Percentiles rank a stretch among this genome's conserved stretches.
These are phyloP conservation scores for Butorides virescens DNA, from an alignment of 2,113 vertebrate species.

Conservation along the genomic window DNA sequence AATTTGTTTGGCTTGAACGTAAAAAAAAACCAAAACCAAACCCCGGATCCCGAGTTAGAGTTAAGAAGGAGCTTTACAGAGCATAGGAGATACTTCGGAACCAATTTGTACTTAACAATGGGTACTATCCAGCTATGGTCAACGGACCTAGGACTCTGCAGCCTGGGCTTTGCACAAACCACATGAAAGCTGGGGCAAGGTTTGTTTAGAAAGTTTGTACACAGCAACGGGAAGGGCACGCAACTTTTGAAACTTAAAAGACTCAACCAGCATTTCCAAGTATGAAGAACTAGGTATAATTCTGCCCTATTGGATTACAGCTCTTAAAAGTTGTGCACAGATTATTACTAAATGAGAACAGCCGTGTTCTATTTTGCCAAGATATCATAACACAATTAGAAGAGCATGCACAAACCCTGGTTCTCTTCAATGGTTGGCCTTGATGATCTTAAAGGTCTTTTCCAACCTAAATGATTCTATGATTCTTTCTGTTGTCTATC, in stretches of 20 bases:
- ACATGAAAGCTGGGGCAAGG: background rate
- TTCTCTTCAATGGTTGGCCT: too few relatives aligned
- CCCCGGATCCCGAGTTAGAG: background rate
- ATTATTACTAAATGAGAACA: background rate
- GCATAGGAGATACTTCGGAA: background rate
- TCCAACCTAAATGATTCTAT: too few relatives aligned
- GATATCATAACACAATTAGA: background rate
- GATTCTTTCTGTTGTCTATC: background rate
- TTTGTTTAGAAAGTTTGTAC: background rate
- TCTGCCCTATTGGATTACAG: background rate
- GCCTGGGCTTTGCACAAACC: background rate
- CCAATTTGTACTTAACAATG: background rate
- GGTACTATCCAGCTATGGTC: background rate
- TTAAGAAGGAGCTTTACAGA: background rate
- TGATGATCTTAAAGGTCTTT: too few relatives aligned
- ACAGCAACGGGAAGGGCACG: accelerated
- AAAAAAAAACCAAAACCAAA: background rate
- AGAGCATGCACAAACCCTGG: background rate
- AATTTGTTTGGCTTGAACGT: background rate
- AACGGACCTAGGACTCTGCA: background rate
- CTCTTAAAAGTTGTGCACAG: background rate
- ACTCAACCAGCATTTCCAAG: background rate
- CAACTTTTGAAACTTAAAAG: background rate
- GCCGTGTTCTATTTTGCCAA: background rate
- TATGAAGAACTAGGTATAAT: background rate